Conservation (phyloP, 2,888 invertebrate species). For the Plemyria rubiginata region DNA sequence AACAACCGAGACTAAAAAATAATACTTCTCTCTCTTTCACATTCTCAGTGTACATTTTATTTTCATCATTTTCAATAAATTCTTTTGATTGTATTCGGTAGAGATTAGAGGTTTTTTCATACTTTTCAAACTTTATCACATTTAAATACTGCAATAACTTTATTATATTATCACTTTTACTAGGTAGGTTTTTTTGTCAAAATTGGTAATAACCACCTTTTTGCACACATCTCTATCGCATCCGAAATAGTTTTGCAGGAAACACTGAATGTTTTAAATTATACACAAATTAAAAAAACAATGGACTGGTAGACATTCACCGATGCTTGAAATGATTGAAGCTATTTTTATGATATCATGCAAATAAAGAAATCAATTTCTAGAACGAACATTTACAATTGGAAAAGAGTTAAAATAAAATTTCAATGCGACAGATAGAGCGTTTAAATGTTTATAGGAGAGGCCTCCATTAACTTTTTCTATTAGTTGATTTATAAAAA, state of each 20-base stretch:
- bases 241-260: too few relatives aligned
- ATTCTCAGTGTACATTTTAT: background rate
- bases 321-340: too few relatives aligned
- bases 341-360: too few relatives aligned
- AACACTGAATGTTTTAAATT: too few relatives aligned
- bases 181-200: background rate
- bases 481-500: too few relatives aligned
- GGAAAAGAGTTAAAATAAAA: too few relatives aligned
- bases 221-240: too few relatives aligned
- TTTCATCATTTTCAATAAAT: constrained; percentile 7
- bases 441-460: background rate
- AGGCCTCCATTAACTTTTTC: background rate
- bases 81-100: background rate
- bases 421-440: background rate
- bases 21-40: background rate
- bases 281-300: too few relatives aligned
- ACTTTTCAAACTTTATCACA: constrained; percentile 18
- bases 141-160: constrained; percentile 19
- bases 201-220: background rate
- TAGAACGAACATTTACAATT: too few relatives aligned
- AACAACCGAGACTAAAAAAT: background rate
- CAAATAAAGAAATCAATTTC: too few relatives aligned
- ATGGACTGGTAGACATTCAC: too few relatives aligned
- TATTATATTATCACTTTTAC: constrained; percentile 13
- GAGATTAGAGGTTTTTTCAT: constrained; percentile 7